These are phyloP conservation scores for Melangyna quadrimaculata DNA, from an alignment of 2,888 invertebrate genomes.

Conservation along the genomic window DNA sequence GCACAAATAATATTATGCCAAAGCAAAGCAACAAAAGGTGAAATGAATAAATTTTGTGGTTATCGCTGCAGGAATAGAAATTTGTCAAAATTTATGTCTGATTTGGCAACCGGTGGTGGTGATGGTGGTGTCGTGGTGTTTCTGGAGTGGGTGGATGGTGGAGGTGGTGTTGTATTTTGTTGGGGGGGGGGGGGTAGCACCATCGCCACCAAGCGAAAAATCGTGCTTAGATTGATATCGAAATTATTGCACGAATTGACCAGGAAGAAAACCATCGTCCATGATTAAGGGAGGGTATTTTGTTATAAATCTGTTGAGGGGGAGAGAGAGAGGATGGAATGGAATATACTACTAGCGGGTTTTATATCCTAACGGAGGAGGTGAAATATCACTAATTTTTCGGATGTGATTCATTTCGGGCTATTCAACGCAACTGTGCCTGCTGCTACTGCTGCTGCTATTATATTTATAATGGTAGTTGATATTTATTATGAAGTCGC, in stretches of 20 bases:
- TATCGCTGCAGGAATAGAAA: constrained; percentile 66
- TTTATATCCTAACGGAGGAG: neutral
- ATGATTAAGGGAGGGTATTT: constrained; percentile 5
- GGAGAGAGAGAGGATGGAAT: neutral
- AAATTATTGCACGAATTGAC: constrained; percentile 37
- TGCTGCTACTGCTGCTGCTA: too few relatives aligned
- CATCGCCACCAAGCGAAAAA: neutral
- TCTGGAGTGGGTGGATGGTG: neutral
- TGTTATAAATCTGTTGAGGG: neutral
- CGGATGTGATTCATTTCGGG: constrained; percentile 31
- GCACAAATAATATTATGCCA: neutral
- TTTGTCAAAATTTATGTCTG: constrained; percentile 65
- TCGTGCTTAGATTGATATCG: constrained; percentile 58
- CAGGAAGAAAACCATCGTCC: neutral
- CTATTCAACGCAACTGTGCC: constrained; percentile 19
- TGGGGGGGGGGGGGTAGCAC: neutral
- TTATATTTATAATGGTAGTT: constrained; percentile 24
- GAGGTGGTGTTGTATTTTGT: neutral
- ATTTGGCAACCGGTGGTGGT: constrained; percentile 31
- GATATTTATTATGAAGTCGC: constrained; percentile 15
- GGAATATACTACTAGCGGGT: neutral
- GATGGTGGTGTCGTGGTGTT: too few relatives aligned
- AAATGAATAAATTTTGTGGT: constrained; percentile 64
- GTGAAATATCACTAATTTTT: constrained; percentile 16
- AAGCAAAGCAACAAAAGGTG: constrained; percentile 46